A percentile compares a stretch with the other conserved stretches of the same genome.
These are phyloP conservation scores for Eupithecia subumbrata DNA, from an alignment of 2,888 invertebrate species.

Conservation along the genomic window DNA sequence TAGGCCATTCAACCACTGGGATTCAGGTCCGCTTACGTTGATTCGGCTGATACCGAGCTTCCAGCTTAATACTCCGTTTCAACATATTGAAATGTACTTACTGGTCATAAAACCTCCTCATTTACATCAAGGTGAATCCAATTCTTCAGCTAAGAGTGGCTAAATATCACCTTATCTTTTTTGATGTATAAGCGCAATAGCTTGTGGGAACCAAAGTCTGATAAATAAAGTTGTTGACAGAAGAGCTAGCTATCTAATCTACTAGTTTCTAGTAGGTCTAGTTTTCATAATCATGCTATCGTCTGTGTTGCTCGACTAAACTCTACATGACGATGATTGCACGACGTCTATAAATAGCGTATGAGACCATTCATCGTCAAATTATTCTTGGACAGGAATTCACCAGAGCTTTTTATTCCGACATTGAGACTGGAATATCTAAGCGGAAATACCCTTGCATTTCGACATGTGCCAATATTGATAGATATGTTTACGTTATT, in stretches of 20 bases:
- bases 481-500: not conserved
- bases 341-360: constrained; percentile 40
- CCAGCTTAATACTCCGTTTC: not conserved
- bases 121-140: not conserved
- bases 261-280: not conserved
- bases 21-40: not conserved
- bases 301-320: constrained; percentile 15
- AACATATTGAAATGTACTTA: not conserved
- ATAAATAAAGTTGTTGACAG: not conserved
- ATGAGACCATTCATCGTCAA: constrained; percentile 56
- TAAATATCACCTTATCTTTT: not conserved
- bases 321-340: constrained; percentile 42
- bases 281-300: not conserved
- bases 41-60: not conserved
- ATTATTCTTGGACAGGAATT: constrained; percentile 51
- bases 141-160: not conserved
- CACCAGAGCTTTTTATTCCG: constrained; percentile 34
- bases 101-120: not conserved
- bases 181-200: not conserved
- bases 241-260: not conserved
- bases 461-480: constrained; percentile 20
- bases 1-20: constrained; percentile 72
- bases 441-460: constrained; percentile 20
- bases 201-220: not conserved
- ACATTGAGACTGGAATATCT: not conserved